phyloP scores from a whole-genome alignment of 2,888 invertebrate species.

The Lacanobia wlatinum region DNA sequence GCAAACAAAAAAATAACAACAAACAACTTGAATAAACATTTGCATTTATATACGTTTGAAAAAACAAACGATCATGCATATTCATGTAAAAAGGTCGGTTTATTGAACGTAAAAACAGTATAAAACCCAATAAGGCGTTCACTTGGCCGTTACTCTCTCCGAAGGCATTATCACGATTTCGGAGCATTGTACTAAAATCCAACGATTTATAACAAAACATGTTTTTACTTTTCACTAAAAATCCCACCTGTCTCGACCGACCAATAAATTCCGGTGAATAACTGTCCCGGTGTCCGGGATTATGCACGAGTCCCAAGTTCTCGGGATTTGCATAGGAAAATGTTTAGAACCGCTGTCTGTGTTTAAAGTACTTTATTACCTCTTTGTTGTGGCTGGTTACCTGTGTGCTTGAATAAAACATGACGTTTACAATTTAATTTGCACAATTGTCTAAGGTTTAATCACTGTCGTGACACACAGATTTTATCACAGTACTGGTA shows the following conservation, averaged over 20 bases:
- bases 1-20: slow-evolving; percentile 36
- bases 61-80: slow-evolving; percentile 62
- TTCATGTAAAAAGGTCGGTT: slow-evolving; percentile 60
- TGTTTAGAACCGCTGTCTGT: slow-evolving; percentile 42
- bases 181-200: slow-evolving; percentile 57
- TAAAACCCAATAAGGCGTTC: slow-evolving; percentile 60
- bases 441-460: not conserved
- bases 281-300: slow-evolving; percentile 54
- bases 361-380: slow-evolving; percentile 24
- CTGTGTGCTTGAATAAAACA: slow-evolving; percentile 26
- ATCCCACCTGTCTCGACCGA: slow-evolving; percentile 51
- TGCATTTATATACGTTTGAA: slow-evolving; percentile 57
- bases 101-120: slow-evolving; percentile 60
- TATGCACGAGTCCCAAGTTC: slow-evolving; percentile 43
- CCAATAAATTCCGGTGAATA: slow-evolving; percentile 56
- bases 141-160: slow-evolving; percentile 31
- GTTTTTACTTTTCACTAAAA: slow-evolving; percentile 53
- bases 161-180: slow-evolving; percentile 45
- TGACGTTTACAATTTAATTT: slow-evolving; percentile 1
- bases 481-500: not conserved
- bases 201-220: slow-evolving; percentile 43
- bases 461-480: not conserved
- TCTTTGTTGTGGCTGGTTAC: slow-evolving; percentile 17
- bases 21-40: slow-evolving; percentile 50
- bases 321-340: slow-evolving; percentile 48